Base-by-base conservation (phyloP, 2,113 vertebrate species). In the Dermatemys mawii region DNA sequence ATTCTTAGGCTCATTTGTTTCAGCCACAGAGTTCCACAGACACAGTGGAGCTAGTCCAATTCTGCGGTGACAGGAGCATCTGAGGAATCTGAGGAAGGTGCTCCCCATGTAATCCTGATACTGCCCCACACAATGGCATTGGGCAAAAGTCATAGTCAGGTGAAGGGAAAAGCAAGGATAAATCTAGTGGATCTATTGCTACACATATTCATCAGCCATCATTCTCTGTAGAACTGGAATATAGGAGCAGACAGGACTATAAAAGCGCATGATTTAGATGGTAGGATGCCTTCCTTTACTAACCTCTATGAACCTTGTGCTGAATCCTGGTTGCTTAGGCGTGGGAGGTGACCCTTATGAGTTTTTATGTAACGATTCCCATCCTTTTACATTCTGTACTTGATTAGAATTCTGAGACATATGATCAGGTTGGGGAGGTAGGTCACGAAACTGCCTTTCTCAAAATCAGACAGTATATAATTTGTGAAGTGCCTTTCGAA, bases 401-500 rank as follows among this genome's bases (percentile, higher is more conserved):
- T 89, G 88, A 13, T 38, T 89, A 70, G 8, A 41, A 57, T 67
- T 53, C 27, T 79, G 54, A 84, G 22, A 41, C 11, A 2, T n/a
- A 4, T 8, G 73, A 11, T 78, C 73, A 81, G 35, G 12, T 75
- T 50, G 60, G 80, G 60, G 48, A 60, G 2, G 0, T 41, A 86
- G 32, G 70, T 55, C 84, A 89, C 81, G 27, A 92, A 57, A 81
- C 60, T 84, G 29, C 29, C 57, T 86, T 81, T 94, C 19, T 49
- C 5, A 79, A 80, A 90, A 55, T 26, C 1, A 1, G 35, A 24
- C 8, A 86, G 11, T 2, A 1, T 53, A n/a, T 53, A 67, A 95
- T 90, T 89, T 91, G n/a, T 73, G 70, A 94, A 87, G 29, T 90
- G 46, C 3, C 27, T 96, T 70, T 90, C 54, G 38, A 96, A 91